Conservation (phyloP, 1,140 invertebrate species). For the Holcopasites calliopsidis region DNA sequence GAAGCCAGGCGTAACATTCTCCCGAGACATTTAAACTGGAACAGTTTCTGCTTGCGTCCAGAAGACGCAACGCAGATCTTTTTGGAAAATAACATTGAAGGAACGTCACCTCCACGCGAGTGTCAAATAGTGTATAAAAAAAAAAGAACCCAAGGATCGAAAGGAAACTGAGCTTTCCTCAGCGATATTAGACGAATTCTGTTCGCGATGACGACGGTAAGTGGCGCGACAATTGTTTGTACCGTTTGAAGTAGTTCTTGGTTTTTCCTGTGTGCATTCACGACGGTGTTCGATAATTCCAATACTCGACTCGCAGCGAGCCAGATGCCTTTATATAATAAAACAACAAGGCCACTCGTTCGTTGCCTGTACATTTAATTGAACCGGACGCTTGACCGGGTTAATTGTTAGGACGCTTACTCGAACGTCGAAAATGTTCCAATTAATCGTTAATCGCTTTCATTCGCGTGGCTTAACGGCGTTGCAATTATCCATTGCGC, state of each 20-base stretch:
- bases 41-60: slow-evolving; percentile 67
- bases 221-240: slow-evolving; percentile 18
- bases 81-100: background rate
- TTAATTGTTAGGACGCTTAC: slow-evolving; percentile 15
- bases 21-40: slow-evolving; percentile 66
- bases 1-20: slow-evolving; percentile 68
- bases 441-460: slow-evolving; percentile 1
- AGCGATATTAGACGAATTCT: background rate
- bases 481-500: background rate
- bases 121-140: background rate
- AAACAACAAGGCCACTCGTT: background rate
- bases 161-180: background rate
- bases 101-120: background rate
- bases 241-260: background rate
- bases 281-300: no score
- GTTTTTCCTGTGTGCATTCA: background rate
- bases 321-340: background rate
- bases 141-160: background rate
- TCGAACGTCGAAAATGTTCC: background rate
- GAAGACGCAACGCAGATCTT: slow-evolving; percentile 36
- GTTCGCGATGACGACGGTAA: slow-evolving; percentile 42
- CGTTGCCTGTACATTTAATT: slow-evolving; percentile 13
- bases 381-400: slow-evolving; percentile 19
- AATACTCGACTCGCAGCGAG: background rate
- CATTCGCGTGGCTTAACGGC: background rate